phyloP scores from a whole-genome alignment of 2,113 vertebrate species.

The Coregonus clupeaformis region DNA sequence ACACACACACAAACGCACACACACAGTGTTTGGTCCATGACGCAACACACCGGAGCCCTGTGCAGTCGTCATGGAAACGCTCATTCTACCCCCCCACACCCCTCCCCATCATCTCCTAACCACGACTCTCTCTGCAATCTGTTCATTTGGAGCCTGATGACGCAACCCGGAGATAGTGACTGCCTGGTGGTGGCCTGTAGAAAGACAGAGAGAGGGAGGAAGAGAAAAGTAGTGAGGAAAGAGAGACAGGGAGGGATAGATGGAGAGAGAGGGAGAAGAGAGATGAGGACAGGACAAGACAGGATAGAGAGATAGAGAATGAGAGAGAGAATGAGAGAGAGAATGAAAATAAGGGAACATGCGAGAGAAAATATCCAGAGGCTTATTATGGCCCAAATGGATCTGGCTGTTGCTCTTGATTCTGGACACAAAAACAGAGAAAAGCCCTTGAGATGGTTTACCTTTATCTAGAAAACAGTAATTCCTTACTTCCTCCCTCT shows the following conservation, averaged over 20 bases:
- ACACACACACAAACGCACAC: background rate
- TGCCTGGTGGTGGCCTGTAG: conserved; percentile 2
- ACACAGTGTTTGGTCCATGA: background rate
- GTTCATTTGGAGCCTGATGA: conserved; percentile 63
- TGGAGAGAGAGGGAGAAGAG: background rate
- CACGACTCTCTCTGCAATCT: conserved; percentile 66
- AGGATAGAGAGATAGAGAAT: too few species aligned
- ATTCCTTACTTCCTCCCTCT: background rate
- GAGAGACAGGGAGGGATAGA: background rate
- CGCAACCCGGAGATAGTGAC: conserved; percentile 29
- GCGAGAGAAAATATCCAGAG: background rate
- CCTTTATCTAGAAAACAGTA: background rate
- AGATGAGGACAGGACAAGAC: too few species aligned
- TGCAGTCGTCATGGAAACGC: conserved; percentile 71
- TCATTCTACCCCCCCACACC: conserved; percentile 9
- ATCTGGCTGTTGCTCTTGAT: too few species aligned
- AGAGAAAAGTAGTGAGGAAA: conserved; percentile 18
- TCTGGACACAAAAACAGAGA: too few species aligned
- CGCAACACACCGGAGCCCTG: conserved; percentile 61
- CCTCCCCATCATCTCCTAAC: conserved; percentile 40
- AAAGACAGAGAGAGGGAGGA: background rate
- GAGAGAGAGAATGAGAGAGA: too few species aligned
- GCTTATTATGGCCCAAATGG: too few species aligned
- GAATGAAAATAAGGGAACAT: too few species aligned
- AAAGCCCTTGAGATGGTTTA: too few species aligned